These are phyloP conservation scores for Elgaria multicarinata DNA, from an alignment of 2,113 vertebrate species.

Conservation along the genomic window DNA sequence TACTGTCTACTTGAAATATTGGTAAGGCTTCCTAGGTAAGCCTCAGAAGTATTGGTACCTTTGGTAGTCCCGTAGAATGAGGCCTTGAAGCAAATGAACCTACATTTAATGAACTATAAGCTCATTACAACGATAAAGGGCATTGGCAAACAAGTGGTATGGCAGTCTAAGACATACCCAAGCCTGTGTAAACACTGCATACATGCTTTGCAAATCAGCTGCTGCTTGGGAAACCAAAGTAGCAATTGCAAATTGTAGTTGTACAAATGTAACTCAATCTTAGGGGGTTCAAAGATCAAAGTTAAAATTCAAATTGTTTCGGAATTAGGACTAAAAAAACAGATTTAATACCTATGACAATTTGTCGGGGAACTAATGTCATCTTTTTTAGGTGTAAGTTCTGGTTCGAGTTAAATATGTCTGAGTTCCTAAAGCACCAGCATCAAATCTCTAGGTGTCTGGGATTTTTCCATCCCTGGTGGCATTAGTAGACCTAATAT, in stretches of 20 bases:
- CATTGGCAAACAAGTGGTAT: background rate
- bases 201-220: background rate
- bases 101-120: background rate
- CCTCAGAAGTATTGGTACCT: background rate
- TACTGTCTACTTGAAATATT: background rate
- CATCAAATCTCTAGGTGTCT: background rate
- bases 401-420: background rate
- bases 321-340: background rate
- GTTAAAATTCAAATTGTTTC: background rate
- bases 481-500: background rate
- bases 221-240: background rate
- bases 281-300: background rate
- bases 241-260: background rate
- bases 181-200: background rate
- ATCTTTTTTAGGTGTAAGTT: background rate
- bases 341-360: too few species aligned
- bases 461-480: background rate
- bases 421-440: background rate
- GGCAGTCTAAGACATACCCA: background rate
- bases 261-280: background rate
- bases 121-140: background rate
- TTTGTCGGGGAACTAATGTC: background rate
- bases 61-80: background rate
- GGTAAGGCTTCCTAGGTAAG: background rate
- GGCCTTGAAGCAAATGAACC: background rate